A percentile compares a stretch with the other conserved stretches of the same genome.
Evolutionary conservation across 2,113 vertebrate species (phyloP).

Genomic region (Rousettus leschenaultii): DNA sequence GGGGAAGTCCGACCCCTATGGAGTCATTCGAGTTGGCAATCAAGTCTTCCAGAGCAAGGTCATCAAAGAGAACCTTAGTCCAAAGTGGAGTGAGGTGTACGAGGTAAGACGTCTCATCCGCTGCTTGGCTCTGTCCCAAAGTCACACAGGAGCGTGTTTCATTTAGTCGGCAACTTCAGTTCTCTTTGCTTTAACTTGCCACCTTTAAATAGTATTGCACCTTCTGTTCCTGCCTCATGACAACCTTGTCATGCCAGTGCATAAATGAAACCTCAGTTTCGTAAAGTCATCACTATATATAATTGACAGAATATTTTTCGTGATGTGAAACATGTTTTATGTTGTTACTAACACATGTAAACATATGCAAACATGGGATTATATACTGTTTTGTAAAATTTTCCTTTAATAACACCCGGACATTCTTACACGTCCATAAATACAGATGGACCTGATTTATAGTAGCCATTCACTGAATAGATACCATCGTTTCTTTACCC

Average conservation of each 20-base stretch:
- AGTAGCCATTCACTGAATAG: neutral
- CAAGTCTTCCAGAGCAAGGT: slow-evolving; percentile 93
- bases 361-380: neutral
- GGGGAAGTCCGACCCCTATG: slow-evolving; percentile 98
- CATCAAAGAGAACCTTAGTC: slow-evolving; percentile 92
- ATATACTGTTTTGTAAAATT: neutral
- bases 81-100: slow-evolving; percentile 96
- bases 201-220: neutral
- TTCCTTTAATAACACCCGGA: neutral
- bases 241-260: neutral
- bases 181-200: neutral
- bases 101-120: slow-evolving; percentile 86
- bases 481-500: neutral
- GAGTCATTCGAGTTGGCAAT: slow-evolving; percentile 89
- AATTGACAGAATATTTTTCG: neutral
- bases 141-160: fast-evolving
- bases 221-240: neutral
- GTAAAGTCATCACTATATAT: neutral
- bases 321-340: neutral
- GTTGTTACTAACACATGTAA: neutral
- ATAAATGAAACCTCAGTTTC: neutral
- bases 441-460: neutral
- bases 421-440: neutral
- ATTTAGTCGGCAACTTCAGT: neutral
- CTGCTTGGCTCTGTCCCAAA: neutral